Conservation (phyloP, 2,888 invertebrate genomes). For the Noctua janthe region DNA sequence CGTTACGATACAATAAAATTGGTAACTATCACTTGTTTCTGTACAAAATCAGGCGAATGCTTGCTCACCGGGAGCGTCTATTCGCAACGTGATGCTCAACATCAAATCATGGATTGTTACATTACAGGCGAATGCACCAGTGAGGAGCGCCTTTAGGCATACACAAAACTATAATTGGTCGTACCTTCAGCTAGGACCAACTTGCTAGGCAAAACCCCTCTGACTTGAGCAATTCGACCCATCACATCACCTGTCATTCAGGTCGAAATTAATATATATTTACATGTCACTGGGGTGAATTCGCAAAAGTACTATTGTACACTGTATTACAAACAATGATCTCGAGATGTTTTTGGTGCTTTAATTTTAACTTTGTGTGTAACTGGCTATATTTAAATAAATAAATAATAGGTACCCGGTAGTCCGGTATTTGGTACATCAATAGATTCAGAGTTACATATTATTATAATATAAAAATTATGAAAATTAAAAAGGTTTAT, state of each 20-base stretch:
- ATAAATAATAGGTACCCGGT: background rate
- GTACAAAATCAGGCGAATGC: background rate
- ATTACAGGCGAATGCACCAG: background rate
- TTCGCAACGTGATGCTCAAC: background rate
- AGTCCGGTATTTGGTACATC: background rate
- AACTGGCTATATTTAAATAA: too few relatives aligned
- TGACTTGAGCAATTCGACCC: too few relatives aligned
- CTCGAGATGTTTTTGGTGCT: too few relatives aligned
- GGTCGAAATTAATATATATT: too few relatives aligned
- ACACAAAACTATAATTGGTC: background rate
- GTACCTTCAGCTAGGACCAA: too few relatives aligned
- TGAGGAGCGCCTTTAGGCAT: background rate
- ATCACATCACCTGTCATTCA: too few relatives aligned
- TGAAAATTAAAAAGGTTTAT: conserved; percentile 12
- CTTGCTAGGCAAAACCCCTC: too few relatives aligned
- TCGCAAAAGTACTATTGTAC: too few relatives aligned
- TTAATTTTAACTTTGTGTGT: too few relatives aligned
- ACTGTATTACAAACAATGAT: too few relatives aligned
- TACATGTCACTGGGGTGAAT: too few relatives aligned
- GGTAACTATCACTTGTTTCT: background rate
- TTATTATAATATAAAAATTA: background rate
- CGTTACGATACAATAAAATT: background rate
- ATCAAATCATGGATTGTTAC: background rate
- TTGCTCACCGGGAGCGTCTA: background rate
- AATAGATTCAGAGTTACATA: background rate